These are phyloP conservation scores for Calonectris borealis DNA, from an alignment of 2,113 vertebrate genomes.

Conservation along the genomic window DNA sequence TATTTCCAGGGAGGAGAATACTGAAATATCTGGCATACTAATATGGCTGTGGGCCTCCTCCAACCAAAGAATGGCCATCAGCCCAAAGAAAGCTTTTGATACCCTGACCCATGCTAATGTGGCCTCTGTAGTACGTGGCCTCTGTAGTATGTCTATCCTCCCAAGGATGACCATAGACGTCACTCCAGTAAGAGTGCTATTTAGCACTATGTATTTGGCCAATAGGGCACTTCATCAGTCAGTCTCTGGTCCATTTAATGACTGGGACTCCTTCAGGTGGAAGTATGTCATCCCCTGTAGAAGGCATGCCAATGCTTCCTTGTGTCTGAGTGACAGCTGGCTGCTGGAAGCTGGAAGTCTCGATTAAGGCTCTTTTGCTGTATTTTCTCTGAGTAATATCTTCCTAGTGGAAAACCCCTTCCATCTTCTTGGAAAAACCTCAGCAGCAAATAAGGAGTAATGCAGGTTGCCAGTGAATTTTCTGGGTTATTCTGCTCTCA, in stretches of 20 bases:
- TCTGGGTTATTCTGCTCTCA: neutral
- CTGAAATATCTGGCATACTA: neutral
- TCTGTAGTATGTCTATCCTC: neutral
- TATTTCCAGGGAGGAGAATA: neutral
- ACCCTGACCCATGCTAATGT: neutral
- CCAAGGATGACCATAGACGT: neutral
- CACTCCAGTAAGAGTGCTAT: neutral
- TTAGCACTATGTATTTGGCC: neutral
- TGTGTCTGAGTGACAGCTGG: neutral
- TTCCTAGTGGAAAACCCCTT: neutral
- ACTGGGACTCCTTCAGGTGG: neutral
- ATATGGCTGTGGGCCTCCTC: neutral
- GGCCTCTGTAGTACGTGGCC: neutral
- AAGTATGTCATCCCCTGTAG: neutral
- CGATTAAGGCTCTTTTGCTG: neutral
- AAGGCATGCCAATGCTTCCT: neutral
- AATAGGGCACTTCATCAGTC: neutral
- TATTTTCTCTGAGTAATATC: neutral
- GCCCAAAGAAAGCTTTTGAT: neutral
- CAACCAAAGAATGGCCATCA: neutral
- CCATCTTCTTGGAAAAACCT: neutral
- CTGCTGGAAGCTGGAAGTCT: neutral
- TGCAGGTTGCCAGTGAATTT: neutral
- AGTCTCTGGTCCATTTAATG: neutral
- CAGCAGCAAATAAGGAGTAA: neutral